Evolutionary conservation across 2,888 invertebrate species (phyloP), one percentile per base, ranked within the genome.

Genomic region (Nycteola revayana): DNA sequence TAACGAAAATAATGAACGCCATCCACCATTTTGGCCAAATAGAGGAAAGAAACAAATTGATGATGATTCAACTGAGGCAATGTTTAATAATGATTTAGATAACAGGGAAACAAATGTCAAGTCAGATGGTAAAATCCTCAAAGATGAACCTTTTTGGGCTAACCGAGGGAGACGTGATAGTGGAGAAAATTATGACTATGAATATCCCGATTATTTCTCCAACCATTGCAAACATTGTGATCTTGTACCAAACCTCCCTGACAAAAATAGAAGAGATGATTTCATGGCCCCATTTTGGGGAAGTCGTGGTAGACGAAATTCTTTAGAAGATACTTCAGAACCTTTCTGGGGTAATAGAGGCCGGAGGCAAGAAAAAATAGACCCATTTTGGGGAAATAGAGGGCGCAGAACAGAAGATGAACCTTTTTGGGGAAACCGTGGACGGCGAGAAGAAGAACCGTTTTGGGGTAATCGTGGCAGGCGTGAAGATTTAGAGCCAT

Each of bases 391-490:
- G 77, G 75, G 72, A 1, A 77, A 68, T 37, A 67, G 75, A 20
- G 79, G 75, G 7, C 55, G 74, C 25, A 60, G 78, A 25, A 41
- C 33, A 5, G 52, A 55, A 9, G 36, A 42, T 9, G 44, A 46
- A 50, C 79, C 78, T 27, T 86, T 81, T 50, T 75, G 72, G 76
- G 75, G 71, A 7, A 78, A 68, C 31, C 50, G 74, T 31, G 82
- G 90, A n/a, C 81, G 86, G 33, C 49, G 69, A 23, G 60, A 67
- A 22, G 62, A 69, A 20, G 67, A 67, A 3, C 89, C 87, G 0
- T 90, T 90, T 57, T 90, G 89, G 90, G 89, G 87, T 1, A 88
- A 83, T 39, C 66, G 89, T 10, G 90, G 90, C 0, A 57, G 70
- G 27, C 55, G 69, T 22, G 66, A 75, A 5, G 75, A 78, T 1